Base-by-base conservation (phyloP, 2,888 invertebrate genomes). In the Tyria jacobaeae region DNA sequence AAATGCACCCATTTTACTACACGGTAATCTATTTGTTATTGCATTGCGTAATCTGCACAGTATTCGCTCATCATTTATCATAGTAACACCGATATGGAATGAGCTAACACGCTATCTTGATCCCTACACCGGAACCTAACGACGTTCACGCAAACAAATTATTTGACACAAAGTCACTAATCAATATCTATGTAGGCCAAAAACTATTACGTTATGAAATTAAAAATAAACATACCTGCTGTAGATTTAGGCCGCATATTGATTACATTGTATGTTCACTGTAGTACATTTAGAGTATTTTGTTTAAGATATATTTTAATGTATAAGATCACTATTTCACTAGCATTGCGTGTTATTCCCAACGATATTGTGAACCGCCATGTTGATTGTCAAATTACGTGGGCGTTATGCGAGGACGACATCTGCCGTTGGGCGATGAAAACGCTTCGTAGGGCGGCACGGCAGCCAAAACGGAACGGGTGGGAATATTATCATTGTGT, bases 1-100 rank as follows among this genome's bases (percentile, higher is more conserved):
- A 88, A 85, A 83, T 84, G 89, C 89, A 87, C 82, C 81, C 83
- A 79, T 83, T 80, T 76, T 71, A 63, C 65, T 60, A 75, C 71
- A 75, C 75, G 72, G 74, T 77, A 72, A 68, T 55, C 62, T 71
- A 70, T 75, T 72, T 74, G 54, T 68, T 65, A 34, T 70, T 59
- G 64, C 69, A 75, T 80, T 79, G 74, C 77, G 73, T 78, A 79
- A 78, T 70, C 57, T 62, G 10, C 37, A 44, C 21, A 34, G 5
- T 15, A 41, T 25, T 54, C 41, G 37, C 49, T 35, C 49, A 53
- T 47, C 27, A 27, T 54, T 10, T 15, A 24, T n/a, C 54, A 39
- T 6, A 60, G 48, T 52, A 25, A 41, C 15, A 41, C 27, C 37
- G 31, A 44, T 44, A n/a, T 14, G 27, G 24, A 31, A 55, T 31